These are phyloP conservation scores for Heliconius hewitsoni DNA, from an alignment of 1,140 invertebrate species.

Conservation along the genomic window DNA sequence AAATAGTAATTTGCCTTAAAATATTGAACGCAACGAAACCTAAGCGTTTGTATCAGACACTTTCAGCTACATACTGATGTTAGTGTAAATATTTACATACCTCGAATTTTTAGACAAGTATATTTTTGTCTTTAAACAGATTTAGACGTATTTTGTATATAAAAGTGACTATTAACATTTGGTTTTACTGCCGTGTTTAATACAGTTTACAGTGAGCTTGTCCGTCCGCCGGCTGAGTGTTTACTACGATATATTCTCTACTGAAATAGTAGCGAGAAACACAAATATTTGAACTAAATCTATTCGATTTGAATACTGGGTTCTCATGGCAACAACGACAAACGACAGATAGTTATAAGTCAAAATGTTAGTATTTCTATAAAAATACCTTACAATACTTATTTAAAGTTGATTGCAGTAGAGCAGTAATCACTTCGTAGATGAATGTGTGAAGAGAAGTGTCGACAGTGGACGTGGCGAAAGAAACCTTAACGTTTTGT, in stretches of 20 bases:
- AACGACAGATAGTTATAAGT: too few relatives aligned
- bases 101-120: neutral
- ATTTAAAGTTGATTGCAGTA: neutral
- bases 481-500: too few relatives aligned
- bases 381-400: too few relatives aligned
- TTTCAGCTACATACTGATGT: neutral
- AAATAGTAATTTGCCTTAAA: neutral
- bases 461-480: too few relatives aligned
- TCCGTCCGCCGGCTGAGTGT: neutral
- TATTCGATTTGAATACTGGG: neutral
- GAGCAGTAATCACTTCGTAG: too few relatives aligned
- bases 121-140: neutral
- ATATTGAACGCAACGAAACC: neutral
- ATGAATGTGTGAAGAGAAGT: too few relatives aligned
- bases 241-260: slow-evolving; percentile 5
- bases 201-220: neutral
- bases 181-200: slow-evolving; percentile 3
- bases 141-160: slow-evolving; percentile 6
- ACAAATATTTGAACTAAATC: neutral
- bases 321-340: too few relatives aligned
- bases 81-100: slow-evolving; percentile 1
- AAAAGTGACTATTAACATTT: slow-evolving; percentile 7
- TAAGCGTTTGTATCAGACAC: neutral
- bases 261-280: neutral
- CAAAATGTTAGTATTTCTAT: too few relatives aligned